A percentile compares a stretch with the other conserved stretches of the same genome.
Conservation (phyloP, 23 tunicate species). For the Styela clava region DNA sequence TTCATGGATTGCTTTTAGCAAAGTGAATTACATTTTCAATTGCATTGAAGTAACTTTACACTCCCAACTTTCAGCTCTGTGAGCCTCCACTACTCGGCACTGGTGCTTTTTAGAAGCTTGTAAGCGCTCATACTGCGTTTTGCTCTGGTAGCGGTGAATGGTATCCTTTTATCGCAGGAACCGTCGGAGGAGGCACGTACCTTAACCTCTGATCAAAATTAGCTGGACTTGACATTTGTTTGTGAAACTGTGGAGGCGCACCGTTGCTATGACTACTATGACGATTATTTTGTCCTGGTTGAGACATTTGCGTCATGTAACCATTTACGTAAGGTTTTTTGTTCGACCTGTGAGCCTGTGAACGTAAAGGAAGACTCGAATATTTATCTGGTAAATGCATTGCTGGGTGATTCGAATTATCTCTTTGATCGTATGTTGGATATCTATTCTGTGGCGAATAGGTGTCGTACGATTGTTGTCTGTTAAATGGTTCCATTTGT, state of each 20-base stretch:
- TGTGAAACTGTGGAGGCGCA: conserved; percentile 9
- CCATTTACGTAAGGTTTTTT: conserved; percentile 22
- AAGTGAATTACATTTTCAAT: too few relatives aligned
- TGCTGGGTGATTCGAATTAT: conserved; percentile 7
- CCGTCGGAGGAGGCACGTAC: conserved; percentile 13
- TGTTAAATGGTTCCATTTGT: conserved; percentile 1
- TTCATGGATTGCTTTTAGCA: too few relatives aligned
- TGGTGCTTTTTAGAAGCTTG: too few relatives aligned
- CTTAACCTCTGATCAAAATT: conserved; percentile 23
- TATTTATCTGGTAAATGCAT: conserved; percentile 19
- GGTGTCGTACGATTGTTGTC: background rate
- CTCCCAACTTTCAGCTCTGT: too few relatives aligned
- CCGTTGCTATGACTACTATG: conserved; percentile 12
- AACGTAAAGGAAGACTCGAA: conserved; percentile 29
- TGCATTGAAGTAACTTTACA: too few relatives aligned
- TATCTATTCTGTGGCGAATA: conserved; percentile 14
- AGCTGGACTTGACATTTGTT: conserved; percentile 21
- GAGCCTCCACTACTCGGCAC: too few relatives aligned
- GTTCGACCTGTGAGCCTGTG: conserved; percentile 4
- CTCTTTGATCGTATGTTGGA: background rate
- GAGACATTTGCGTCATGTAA: conserved; percentile 8
- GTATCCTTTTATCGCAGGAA: background rate
- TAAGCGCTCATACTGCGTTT: conserved; percentile 19
- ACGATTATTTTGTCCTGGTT: conserved; percentile 6
- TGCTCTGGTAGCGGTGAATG: conserved; percentile 23